Evolutionary conservation across 2,113 vertebrate genomes (phyloP).

Genomic region (Gavia stellata): DNA sequence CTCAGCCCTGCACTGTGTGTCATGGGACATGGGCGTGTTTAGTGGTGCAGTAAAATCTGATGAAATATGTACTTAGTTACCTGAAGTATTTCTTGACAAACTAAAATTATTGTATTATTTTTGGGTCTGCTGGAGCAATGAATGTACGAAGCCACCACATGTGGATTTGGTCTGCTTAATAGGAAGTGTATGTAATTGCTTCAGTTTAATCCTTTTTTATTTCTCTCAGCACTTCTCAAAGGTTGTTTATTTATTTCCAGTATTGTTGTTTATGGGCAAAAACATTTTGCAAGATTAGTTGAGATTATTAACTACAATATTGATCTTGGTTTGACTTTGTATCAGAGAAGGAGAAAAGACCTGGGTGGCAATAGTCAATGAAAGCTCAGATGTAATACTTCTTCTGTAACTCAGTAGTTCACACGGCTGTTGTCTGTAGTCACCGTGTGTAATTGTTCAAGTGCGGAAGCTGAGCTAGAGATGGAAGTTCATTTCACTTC

Average conservation of each 20-base stretch:
- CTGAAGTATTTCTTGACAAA: neutral
- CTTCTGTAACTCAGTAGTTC: neutral
- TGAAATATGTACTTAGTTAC: neutral
- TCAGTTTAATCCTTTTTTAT: neutral
- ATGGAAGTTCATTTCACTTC: neutral
- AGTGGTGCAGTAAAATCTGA: neutral
- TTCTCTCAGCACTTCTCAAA: neutral
- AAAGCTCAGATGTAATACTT: neutral
- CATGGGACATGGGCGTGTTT: neutral
- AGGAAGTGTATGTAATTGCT: neutral
- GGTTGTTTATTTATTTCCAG: neutral
- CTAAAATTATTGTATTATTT: neutral
- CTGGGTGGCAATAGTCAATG: neutral
- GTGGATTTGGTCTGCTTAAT: neutral
- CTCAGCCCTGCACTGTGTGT: neutral
- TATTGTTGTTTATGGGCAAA: neutral
- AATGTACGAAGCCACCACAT: neutral
- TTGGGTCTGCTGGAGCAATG: neutral
- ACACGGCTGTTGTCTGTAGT: neutral
- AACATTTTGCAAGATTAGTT: neutral
- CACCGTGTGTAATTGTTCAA: neutral
- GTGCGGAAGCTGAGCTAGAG: neutral
- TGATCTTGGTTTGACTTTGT: neutral
- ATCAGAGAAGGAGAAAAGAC: neutral
- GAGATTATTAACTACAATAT: neutral